phyloP scores from a whole-genome alignment of 2,797 vertebrate species.

The Oreochromis mossambicus region DNA sequence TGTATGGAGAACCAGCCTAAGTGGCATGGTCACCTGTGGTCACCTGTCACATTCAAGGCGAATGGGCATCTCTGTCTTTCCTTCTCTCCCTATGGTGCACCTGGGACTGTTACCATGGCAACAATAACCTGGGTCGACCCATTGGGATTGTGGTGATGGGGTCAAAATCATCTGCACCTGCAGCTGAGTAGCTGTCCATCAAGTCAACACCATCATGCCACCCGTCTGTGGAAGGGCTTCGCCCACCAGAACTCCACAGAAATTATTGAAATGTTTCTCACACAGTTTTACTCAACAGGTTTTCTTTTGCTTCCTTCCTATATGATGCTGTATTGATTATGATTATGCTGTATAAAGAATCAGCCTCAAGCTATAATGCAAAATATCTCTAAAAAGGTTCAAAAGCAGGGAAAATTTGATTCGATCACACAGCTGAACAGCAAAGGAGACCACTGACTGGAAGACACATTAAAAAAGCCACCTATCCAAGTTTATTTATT shows the following conservation, averaged over 20 bases:
- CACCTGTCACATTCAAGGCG: conserved; percentile 47
- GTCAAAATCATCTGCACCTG: conserved; percentile 66
- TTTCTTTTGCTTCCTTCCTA: neutral
- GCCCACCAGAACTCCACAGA: neutral
- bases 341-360: neutral
- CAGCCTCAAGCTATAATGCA: neutral
- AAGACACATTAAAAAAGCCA: neutral
- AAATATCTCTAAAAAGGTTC: neutral
- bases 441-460: neutral
- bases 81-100: conserved; percentile 26
- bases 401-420: neutral
- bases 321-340: neutral
- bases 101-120: conserved; percentile 61
- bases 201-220: conserved; percentile 42
- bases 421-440: neutral
- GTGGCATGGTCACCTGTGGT: conserved; percentile 55
- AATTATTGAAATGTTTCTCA: neutral
- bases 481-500: neutral
- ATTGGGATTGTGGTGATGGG: conserved; percentile 15
- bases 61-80: neutral
- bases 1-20: conserved; percentile 40
- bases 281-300: neutral
- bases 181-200: conserved; percentile 57
- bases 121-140: conserved; percentile 55
- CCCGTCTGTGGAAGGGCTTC: neutral